phyloP scores from a whole-genome alignment of 2,113 vertebrate genomes.

The Clarias macrocephalus region DNA sequence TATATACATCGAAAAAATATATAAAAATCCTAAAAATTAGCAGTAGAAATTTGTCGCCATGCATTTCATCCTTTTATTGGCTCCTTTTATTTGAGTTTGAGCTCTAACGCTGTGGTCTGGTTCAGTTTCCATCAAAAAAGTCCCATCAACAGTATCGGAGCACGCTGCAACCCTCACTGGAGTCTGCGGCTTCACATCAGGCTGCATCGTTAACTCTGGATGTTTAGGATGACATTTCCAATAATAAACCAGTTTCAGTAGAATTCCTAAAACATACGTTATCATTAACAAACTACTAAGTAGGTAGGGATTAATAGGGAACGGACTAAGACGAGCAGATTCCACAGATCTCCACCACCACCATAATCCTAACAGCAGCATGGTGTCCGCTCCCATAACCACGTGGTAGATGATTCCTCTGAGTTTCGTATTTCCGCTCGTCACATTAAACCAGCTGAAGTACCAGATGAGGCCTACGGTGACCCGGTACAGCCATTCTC shows the following conservation, averaged over 20 bases:
- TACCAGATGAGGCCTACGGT: constrained; percentile 77
- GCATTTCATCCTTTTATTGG: constrained; percentile 65
- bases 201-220: not conserved
- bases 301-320: fast-evolving
- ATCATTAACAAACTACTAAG: fast-evolving
- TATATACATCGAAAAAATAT: not conserved
- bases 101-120: not conserved
- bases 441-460: constrained; percentile 84
- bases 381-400: constrained; percentile 74
- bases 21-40: constrained; percentile 36
- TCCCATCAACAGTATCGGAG: no score
- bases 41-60: constrained; percentile 64
- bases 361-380: constrained; percentile 72
- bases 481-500: constrained; percentile 76
- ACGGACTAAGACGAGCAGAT: not conserved
- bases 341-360: constrained; percentile 54
- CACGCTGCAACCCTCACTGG: not conserved
- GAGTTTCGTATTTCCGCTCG: constrained; percentile 62
- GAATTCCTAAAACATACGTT: constrained; percentile 45
- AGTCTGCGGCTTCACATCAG: no score
- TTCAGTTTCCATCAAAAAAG: not conserved
- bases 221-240: constrained; percentile 59
- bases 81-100: not conserved
- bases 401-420: constrained; percentile 73
- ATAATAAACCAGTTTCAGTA: constrained; percentile 61